Conservation (phyloP, 2,888 invertebrate species). For the Eurois occulta region DNA sequence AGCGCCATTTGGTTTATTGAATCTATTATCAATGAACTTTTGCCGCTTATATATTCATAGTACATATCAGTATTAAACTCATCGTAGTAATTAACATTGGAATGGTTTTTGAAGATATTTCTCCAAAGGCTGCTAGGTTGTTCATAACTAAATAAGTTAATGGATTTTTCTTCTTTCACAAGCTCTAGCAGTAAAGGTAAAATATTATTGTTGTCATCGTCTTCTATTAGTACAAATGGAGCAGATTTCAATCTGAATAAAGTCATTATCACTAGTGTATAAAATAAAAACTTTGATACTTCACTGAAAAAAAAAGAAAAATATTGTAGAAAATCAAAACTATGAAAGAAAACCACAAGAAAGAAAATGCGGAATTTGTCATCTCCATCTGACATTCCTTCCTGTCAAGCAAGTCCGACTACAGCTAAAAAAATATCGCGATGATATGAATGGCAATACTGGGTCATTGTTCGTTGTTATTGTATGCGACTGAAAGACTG, state of each 20-base stretch:
- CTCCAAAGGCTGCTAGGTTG: conserved; percentile 79
- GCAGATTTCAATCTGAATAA: conserved; percentile 80
- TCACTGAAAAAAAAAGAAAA: not conserved
- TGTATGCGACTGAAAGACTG: no score
- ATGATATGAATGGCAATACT: not conserved
- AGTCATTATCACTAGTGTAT: conserved; percentile 73
- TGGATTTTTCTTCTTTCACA: conserved; percentile 70
- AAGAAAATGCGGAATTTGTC: not conserved
- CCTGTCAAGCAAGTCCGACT: not conserved
- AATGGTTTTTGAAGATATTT: conserved; percentile 74
- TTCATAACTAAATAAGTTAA: conserved; percentile 82
- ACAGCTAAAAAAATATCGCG: not conserved
- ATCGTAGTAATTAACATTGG: conserved; percentile 73
- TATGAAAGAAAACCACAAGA: not conserved
- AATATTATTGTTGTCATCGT: conserved; percentile 80
- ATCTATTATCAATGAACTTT: conserved; percentile 81
- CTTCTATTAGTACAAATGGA: conserved; percentile 83
- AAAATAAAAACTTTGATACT: not conserved
- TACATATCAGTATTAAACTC: conserved; percentile 70
- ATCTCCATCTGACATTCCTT: conserved; percentile 7
- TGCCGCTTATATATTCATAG: conserved; percentile 68
- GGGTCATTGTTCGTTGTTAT: no score
- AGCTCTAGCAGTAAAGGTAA: conserved; percentile 80
- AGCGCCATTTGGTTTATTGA: conserved; percentile 86
- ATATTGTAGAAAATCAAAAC: not conserved